phyloP scores from a whole-genome alignment of 2,797 vertebrate genomes.

The Phoeniculus purpureus region DNA sequence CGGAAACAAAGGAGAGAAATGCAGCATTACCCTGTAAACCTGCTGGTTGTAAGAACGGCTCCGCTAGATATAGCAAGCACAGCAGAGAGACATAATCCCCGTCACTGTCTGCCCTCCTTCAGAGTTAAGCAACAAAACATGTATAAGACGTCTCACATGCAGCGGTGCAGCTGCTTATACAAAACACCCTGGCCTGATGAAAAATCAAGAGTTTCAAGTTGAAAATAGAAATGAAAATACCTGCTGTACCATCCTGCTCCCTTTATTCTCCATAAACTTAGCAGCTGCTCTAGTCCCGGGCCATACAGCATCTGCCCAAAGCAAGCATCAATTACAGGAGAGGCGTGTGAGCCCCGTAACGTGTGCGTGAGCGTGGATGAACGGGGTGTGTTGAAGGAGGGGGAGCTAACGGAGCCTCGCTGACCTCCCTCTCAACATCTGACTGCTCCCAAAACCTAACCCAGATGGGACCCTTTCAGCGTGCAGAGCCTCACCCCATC shows the following conservation, averaged over 20 bases:
- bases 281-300: conserved; percentile 85
- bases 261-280: conserved; percentile 86
- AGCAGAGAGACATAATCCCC: background rate
- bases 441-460: conserved; percentile 78
- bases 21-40: conserved; percentile 67
- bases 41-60: conserved; percentile 63
- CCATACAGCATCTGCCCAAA: conserved; percentile 85
- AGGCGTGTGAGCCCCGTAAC: conserved; percentile 52
- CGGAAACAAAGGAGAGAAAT: conserved; percentile 71
- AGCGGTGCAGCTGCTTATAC: conserved; percentile 4
- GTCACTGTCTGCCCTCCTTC: background rate
- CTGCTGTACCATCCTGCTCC: conserved; percentile 88
- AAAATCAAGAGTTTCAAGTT: conserved; percentile 55
- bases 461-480: conserved; percentile 75
- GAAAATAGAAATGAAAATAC: conserved; percentile 80
- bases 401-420: conserved; percentile 76
- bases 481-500: conserved; percentile 72
- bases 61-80: conserved; percentile 16
- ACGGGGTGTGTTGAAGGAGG: conserved; percentile 71
- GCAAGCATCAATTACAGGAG: conserved; percentile 82
- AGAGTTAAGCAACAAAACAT: conserved; percentile 4
- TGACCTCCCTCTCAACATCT: conserved; percentile 80
- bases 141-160: conserved; percentile 11
- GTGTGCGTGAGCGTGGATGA: conserved; percentile 42
- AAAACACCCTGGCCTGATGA: background rate